Evolutionary conservation across 2,797 vertebrate species (phyloP), one percentile per base, ranked within the genome.

Genomic region (Caiman crocodilus): DNA sequence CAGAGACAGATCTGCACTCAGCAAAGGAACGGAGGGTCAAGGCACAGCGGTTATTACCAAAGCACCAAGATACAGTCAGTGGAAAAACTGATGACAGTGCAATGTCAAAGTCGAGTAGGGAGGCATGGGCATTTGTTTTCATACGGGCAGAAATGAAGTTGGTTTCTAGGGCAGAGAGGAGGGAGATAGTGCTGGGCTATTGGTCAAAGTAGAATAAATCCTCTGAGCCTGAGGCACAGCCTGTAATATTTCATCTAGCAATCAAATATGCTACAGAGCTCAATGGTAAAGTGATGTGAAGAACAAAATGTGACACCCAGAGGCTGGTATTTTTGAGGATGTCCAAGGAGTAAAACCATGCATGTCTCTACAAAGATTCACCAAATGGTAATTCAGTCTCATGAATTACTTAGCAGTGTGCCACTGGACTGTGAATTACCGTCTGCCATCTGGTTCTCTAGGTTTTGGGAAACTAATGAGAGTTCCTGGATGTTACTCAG

Each of bases 111-210:
- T 15, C 55, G 82, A 78, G 56, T 67, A 42, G 64, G 60, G 76
- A 74, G 89, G 89, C 73, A 87, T 60, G 85, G 88, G 63, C 73
- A 26, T 42, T 64, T 85, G 55, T 61, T 80, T 26, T 71, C 82
- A 64, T 1, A 20, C 2, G 4, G 5, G 79, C 76, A 5, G n/a
- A 80, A 85, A 57, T 42, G 15, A 59, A 0, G 2, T 75, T 6
- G 35, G 61, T 59, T 76, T 64, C 58, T 59, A 78, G 75, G 11
- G 30, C 65, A 58, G 84, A 67, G n/a, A 75, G 76, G 28, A 77
- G 60, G 42, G 78, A 25, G 65, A 83, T 8, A 57, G 32, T 15
- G 42, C n/a, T 73, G 76, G 58, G 65, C 56, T 88, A 23, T 8
- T 56, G 65, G 6, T 5, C 7, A 73, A 21, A 21, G 14, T 14